A percentile compares a stretch with the other conserved stretches of the same genome.
Conservation (phyloP, 2,888 invertebrate species). For the Stomorhina lunata region DNA sequence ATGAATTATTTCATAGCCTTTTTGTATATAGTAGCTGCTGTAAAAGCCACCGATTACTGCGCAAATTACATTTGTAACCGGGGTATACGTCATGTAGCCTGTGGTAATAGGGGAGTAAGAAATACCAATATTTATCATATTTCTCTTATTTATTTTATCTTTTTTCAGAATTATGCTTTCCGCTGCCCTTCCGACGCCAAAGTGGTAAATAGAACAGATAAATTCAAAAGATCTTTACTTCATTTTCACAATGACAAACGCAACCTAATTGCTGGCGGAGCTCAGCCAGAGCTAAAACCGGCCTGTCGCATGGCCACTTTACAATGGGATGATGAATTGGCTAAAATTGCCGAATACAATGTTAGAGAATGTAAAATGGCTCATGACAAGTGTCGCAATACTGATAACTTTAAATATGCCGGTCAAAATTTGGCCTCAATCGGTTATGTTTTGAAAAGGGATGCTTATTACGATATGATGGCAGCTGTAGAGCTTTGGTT, state of each 20-base stretch:
- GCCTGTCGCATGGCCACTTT: slow-evolving; percentile 75
- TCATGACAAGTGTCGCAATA: slow-evolving; percentile 74
- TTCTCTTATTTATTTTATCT: too few relatives aligned
- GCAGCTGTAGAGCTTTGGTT: slow-evolving; percentile 71
- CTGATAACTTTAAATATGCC: slow-evolving; percentile 69
- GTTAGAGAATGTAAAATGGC: slow-evolving; percentile 70
- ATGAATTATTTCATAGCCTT: neutral
- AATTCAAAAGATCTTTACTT: neutral
- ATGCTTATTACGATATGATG: slow-evolving; percentile 14
- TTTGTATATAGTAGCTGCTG: neutral
- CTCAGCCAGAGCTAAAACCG: slow-evolving; percentile 48
- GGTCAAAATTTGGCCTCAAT: slow-evolving; percentile 73
- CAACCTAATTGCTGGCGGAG: slow-evolving; percentile 64
- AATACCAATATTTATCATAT: too few relatives aligned
- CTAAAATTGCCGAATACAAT: slow-evolving; percentile 72
- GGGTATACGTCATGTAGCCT: slow-evolving; percentile 3
- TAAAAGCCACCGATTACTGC: slow-evolving; percentile 7
- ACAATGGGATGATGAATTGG: slow-evolving; percentile 73
- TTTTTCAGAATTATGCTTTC: slow-evolving; percentile 31
- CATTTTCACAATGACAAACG: slow-evolving; percentile 50
- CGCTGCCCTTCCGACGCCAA: slow-evolving; percentile 31
- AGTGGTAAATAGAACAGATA: neutral
- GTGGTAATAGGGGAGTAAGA: slow-evolving; percentile 33
- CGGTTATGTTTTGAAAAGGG: neutral
- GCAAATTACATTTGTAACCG: neutral